Evolutionary conservation across 2,113 vertebrate genomes (phyloP).

Genomic region (Scolopax mira): DNA sequence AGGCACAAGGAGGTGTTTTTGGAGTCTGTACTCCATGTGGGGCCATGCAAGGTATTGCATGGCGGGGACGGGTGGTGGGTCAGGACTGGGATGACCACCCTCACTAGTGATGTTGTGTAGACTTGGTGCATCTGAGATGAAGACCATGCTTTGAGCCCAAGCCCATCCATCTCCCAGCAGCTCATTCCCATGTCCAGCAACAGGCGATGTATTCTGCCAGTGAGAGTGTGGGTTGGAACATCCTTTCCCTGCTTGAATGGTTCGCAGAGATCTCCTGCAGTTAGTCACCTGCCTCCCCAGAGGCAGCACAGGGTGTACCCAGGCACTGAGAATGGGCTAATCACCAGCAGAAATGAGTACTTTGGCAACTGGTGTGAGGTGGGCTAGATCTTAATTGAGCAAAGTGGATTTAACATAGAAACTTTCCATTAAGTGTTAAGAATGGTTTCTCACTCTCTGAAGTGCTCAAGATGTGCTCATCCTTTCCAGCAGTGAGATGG

Average conservation of each 20-base stretch:
- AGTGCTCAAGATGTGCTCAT: neutral
- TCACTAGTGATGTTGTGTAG: neutral
- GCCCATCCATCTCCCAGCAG: neutral
- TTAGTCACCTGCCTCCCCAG: neutral
- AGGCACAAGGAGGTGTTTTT: neutral
- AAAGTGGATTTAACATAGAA: neutral
- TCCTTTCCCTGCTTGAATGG: neutral
- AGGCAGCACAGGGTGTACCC: fast-evolving
- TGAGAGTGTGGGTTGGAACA: neutral
- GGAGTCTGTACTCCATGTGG: neutral
- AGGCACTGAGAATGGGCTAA: neutral
- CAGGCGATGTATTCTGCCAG: neutral
- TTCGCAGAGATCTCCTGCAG: neutral
- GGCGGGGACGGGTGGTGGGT: neutral
- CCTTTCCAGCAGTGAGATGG: neutral
- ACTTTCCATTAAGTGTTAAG: neutral
- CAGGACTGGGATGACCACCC: neutral
- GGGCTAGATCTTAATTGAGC: neutral
- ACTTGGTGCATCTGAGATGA: neutral
- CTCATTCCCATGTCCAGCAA: neutral
- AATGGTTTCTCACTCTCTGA: neutral
- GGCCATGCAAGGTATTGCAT: fast-evolving
- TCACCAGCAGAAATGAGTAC: neutral
- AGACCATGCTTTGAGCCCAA: fast-evolving
- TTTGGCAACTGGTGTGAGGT: neutral